These are phyloP conservation scores for Cantharis nigra DNA, from an alignment of 2,888 invertebrate species.

Conservation along the genomic window DNA sequence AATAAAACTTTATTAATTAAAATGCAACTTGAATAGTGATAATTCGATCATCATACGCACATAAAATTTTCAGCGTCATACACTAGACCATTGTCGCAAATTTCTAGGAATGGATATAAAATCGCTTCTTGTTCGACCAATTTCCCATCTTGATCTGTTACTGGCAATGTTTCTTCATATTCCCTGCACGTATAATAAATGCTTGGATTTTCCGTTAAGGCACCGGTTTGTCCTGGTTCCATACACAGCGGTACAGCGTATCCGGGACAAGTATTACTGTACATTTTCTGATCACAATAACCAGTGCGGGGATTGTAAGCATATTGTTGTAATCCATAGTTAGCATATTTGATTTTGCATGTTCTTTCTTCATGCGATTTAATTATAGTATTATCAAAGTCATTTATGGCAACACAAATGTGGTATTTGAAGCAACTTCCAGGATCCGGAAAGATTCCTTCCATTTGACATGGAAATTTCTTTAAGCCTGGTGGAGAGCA, in stretches of 20 bases:
- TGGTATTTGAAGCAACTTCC: constrained; percentile 7
- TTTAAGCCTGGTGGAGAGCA: neutral
- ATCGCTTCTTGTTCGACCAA: neutral
- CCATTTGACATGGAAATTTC: neutral
- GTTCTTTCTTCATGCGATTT: neutral
- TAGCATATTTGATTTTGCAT: constrained; percentile 1
- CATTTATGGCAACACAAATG: neutral
- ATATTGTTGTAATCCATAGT: neutral
- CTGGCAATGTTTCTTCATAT: neutral
- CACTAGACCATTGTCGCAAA: constrained; percentile 14
- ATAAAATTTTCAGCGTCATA: neutral
- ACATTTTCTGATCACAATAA: neutral
- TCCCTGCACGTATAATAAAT: constrained; percentile 27
- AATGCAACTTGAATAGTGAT: too few species aligned
- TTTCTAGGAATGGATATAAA: constrained; percentile 18
- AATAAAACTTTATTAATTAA: too few species aligned
- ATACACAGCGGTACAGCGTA: constrained; percentile 16
- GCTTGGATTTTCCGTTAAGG: constrained; percentile 10
- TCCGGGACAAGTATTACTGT: neutral
- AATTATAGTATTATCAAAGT: neutral
- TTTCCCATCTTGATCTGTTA: too few species aligned
- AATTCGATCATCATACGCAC: neutral
- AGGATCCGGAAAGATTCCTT: constrained; percentile 16
- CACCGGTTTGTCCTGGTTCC: constrained; percentile 6
- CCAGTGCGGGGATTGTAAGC: constrained; percentile 18